Conservation (phyloP, 2,797 vertebrate genomes). For the Momotus momota region DNA sequence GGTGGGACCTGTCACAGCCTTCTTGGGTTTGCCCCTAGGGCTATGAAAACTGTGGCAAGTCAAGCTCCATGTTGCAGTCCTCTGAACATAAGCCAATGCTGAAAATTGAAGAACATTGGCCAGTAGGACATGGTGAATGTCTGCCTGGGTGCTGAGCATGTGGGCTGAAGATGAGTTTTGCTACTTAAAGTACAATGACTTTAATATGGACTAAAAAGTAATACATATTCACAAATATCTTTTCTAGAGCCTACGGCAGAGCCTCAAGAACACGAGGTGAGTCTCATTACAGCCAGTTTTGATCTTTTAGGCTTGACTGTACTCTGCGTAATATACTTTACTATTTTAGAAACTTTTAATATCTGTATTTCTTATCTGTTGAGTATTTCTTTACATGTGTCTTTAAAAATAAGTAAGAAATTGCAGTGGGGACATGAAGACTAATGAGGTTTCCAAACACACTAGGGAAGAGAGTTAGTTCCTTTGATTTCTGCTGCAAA, state of each 20-base stretch:
- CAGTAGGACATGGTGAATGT: not conserved
- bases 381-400: not conserved
- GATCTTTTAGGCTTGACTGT: not conserved
- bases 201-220: not conserved
- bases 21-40: not conserved
- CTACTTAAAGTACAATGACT: not conserved
- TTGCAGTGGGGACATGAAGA: not conserved
- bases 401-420: not conserved
- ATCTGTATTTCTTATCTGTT: not conserved
- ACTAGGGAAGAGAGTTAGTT: not conserved
- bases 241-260: slow-evolving; percentile 37
- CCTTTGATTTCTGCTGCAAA: not conserved
- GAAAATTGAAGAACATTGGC: too few species aligned
- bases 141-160: not conserved
- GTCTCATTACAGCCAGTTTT: not conserved
- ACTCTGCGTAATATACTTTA: not conserved
- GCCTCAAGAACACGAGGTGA: slow-evolving; percentile 23
- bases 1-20: not conserved
- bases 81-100: not conserved
- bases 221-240: not conserved
- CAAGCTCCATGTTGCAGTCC: not conserved
- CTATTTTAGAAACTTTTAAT: not conserved
- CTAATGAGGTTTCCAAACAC: not conserved
- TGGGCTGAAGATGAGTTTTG: not conserved
- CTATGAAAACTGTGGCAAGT: not conserved